phyloP scores from a whole-genome alignment of 2,888 invertebrate genomes.

The Dromius quadrimaculatus region DNA sequence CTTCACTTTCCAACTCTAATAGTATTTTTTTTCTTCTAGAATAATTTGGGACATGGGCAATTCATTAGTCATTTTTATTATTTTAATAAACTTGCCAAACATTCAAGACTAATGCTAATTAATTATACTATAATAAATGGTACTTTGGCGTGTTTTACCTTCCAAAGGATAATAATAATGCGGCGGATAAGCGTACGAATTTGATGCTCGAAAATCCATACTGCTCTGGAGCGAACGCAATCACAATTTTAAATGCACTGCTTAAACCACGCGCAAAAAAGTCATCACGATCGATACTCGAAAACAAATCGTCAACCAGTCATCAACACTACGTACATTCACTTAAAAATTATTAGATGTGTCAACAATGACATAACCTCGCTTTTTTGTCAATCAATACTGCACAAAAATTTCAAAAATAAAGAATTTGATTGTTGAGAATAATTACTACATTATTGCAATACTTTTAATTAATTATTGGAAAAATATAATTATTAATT shows the following conservation, averaged over 20 bases:
- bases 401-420: too few relatives aligned
- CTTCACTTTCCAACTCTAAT: not conserved
- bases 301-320: conserved; percentile 30
- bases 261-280: conserved; percentile 40
- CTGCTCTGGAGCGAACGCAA: conserved; percentile 49
- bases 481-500: too few relatives aligned
- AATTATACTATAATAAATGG: not conserved
- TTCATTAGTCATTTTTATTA: not conserved
- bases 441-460: not conserved
- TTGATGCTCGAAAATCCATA: conserved; percentile 65
- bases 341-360: conserved; percentile 1
- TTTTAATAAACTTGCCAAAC: too few relatives aligned
- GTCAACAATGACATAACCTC: conserved; percentile 11
- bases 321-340: conserved; percentile 17
- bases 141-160: conserved; percentile 53
- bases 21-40: not conserved
- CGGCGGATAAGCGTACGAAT: conserved; percentile 63
- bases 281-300: conserved; percentile 39
- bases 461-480: conserved; percentile 12
- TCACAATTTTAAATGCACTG: conserved; percentile 49
- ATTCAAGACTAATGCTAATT: too few relatives aligned
- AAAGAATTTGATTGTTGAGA: conserved; percentile 16
- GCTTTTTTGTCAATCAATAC: conserved; percentile 2
- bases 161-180: conserved; percentile 58
- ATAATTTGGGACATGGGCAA: not conserved